Conservation (phyloP, 2,888 invertebrate genomes). For the Thumatha senex region DNA sequence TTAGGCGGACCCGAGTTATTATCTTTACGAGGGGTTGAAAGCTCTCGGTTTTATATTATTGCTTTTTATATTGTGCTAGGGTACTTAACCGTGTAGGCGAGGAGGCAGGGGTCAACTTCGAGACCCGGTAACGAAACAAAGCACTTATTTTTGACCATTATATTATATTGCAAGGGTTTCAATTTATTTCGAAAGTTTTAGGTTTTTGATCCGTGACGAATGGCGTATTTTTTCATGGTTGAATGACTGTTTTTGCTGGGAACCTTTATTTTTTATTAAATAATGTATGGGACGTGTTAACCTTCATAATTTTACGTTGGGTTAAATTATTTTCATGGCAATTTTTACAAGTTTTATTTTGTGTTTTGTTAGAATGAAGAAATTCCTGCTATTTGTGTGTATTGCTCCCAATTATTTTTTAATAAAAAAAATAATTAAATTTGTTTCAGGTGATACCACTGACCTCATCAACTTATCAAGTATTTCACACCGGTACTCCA, state of each 20-base stretch:
- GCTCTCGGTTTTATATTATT: constrained; percentile 73
- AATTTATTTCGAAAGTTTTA: constrained; percentile 29
- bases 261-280: constrained; percentile 46
- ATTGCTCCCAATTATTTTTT: too few species aligned
- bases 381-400: too few species aligned
- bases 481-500: not conserved
- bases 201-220: constrained; percentile 47
- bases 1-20: constrained; percentile 63
- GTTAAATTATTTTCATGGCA: too few species aligned
- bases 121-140: constrained; percentile 51
- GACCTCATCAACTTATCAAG: not conserved
- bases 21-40: constrained; percentile 79
- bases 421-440: too few species aligned
- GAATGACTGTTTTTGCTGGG: constrained; percentile 28
- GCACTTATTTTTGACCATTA: constrained; percentile 42
- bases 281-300: constrained; percentile 42
- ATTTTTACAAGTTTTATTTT: too few species aligned
- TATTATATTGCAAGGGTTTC: constrained; percentile 27
- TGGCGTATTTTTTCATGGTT: constrained; percentile 34
- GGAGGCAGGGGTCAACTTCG: constrained; percentile 47
- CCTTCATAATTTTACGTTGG: constrained; percentile 30
- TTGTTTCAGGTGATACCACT: too few species aligned
- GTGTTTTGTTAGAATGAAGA: too few species aligned
- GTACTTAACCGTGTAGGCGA: constrained; percentile 49
- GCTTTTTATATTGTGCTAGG: constrained; percentile 63